Conservation (phyloP, 2,888 invertebrate species). For the Hirtodrosophila cameraria region DNA sequence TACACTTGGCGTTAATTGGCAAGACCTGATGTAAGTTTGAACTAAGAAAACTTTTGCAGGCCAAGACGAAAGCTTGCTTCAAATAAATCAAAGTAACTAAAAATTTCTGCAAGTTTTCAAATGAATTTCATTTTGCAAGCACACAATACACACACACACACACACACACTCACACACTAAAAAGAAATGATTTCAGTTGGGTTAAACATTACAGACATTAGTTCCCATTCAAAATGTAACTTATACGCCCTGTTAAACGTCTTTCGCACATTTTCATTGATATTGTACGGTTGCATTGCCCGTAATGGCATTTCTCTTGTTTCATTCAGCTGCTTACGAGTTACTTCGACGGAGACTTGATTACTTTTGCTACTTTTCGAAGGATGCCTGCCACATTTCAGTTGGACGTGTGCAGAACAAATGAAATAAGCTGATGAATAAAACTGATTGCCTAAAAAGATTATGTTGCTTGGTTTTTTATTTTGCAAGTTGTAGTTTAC, state of each 20-base stretch:
- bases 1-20: not conserved
- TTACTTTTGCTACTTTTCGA: slow-evolving; percentile 20
- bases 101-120: slow-evolving; percentile 71
- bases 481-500: not conserved
- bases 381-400: not conserved
- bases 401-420: slow-evolving; percentile 27
- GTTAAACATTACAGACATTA: slow-evolving; percentile 32
- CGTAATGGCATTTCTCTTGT: not conserved
- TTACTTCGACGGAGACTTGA: slow-evolving; percentile 11
- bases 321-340: not conserved
- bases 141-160: slow-evolving; percentile 11
- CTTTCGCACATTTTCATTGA: slow-evolving; percentile 18
- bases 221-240: slow-evolving; percentile 37
- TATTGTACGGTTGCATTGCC: slow-evolving; percentile 12
- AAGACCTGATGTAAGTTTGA: not conserved
- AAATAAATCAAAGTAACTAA: slow-evolving; percentile 79
- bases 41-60: slow-evolving; percentile 5
- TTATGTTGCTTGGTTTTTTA: not conserved
- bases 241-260: slow-evolving; percentile 17
- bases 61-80: slow-evolving; percentile 38
- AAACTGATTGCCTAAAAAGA: slow-evolving; percentile 27
- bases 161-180: slow-evolving; percentile 14
- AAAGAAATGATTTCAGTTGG: slow-evolving; percentile 1
- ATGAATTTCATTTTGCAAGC: slow-evolving; percentile 64
- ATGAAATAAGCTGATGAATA: slow-evolving; percentile 51